Conservation (phyloP, 2,113 vertebrate genomes). For the Neotoma lepida region DNA sequence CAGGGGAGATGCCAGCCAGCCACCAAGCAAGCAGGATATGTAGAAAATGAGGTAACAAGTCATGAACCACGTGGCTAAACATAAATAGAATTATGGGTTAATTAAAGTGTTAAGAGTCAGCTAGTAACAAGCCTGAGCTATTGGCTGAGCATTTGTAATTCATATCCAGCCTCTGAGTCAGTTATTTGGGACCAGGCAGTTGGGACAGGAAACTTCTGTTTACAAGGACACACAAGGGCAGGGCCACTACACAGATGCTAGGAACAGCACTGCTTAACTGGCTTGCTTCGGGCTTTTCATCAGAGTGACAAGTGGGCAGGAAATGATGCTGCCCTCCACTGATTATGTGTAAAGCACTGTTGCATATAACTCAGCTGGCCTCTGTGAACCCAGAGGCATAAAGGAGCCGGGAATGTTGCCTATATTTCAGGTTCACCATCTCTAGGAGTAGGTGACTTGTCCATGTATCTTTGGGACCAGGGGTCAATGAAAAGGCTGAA, state of each 20-base stretch:
- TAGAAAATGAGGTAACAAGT: no score
- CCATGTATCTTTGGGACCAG: neutral
- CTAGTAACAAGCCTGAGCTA: no score
- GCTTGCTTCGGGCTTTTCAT: constrained; percentile 3
- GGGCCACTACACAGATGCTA: neutral
- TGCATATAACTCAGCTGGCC: neutral
- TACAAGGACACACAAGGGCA: neutral
- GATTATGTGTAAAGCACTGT: neutral
- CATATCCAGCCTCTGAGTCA: no score
- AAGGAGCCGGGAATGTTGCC: neutral
- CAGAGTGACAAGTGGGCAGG: constrained; percentile 14
- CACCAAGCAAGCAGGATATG: no score
- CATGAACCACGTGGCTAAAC: no score
- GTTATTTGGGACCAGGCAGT: no score
- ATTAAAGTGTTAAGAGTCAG: no score
- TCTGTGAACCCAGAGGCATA: constrained; percentile 13
- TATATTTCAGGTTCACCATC: neutral
- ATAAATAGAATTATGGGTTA: no score
- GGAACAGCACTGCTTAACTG: neutral
- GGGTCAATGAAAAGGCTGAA: neutral
- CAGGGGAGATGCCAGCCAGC: no score
- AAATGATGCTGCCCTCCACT: neutral
- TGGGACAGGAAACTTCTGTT: no score
- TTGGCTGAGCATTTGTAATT: no score
- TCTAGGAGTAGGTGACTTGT: neutral